A percentile compares a stretch with the other conserved stretches of the same genome.
These are phyloP conservation scores for Camponotus vicinus DNA, from an alignment of 1,140 invertebrate genomes.

Conservation along the genomic window DNA sequence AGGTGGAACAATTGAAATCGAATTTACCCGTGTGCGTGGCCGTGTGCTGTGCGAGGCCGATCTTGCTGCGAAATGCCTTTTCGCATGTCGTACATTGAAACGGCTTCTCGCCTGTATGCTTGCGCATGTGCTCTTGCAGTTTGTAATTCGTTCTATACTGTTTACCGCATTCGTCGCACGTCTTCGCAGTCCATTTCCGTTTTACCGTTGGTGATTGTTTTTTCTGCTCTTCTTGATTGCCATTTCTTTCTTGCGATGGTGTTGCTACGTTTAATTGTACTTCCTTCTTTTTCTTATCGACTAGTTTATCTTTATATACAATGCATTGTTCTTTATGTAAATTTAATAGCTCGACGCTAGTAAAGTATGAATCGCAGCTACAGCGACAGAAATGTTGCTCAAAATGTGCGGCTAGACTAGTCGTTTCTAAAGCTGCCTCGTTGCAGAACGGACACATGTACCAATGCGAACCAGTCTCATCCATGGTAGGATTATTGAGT, in stretches of 20 bases:
- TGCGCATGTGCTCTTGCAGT: conserved; percentile 92
- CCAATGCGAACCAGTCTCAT: conserved; percentile 83
- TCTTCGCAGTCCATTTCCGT: conserved; percentile 85
- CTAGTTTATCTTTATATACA: conserved; percentile 70
- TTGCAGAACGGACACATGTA: conserved; percentile 87
- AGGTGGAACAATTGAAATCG: conserved; percentile 89
- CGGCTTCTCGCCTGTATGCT: conserved; percentile 94
- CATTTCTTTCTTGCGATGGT: conserved; percentile 53
- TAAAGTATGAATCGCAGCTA: conserved; percentile 84
- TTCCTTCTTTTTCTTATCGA: conserved; percentile 42
- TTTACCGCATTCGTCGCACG: conserved; percentile 88
- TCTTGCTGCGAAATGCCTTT: conserved; percentile 90
- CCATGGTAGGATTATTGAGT: conserved; percentile 81
- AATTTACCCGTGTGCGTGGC: conserved; percentile 90
- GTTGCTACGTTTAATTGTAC: conserved; percentile 60
- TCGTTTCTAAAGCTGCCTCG: conserved; percentile 84
- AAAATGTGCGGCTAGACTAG: conserved; percentile 84
- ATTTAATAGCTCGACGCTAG: conserved; percentile 83
- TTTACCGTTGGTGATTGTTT: conserved; percentile 74
- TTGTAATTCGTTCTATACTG: conserved; percentile 89
- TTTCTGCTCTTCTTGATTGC: conserved; percentile 70
- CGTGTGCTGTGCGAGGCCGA: conserved; percentile 90
- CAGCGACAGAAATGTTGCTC: conserved; percentile 86
- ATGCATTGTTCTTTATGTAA: conserved; percentile 83
- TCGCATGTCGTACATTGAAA: conserved; percentile 92